A percentile compares a stretch with the other conserved stretches of the same genome.
Conservation (phyloP, 2,888 invertebrate genomes). For the Spialia ferax region DNA sequence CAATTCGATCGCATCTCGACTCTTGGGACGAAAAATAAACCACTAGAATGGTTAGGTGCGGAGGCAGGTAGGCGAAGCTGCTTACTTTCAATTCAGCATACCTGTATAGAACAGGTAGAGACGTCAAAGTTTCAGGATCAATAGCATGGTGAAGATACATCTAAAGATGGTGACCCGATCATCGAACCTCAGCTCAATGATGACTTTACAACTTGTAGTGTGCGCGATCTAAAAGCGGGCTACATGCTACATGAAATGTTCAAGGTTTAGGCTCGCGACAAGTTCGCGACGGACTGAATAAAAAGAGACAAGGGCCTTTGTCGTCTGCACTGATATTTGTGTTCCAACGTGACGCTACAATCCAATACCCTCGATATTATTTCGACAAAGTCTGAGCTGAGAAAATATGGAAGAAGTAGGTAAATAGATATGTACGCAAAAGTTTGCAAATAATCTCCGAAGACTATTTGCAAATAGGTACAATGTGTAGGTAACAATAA, state of each 20-base stretch:
- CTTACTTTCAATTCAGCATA: slow-evolving; percentile 42
- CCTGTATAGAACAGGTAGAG: slow-evolving; percentile 48
- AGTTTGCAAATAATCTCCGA: no score
- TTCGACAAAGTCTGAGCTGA: no score
- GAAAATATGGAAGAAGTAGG: no score
- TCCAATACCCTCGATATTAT: no score
- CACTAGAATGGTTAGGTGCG: slow-evolving; percentile 58
- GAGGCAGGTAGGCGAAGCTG: slow-evolving; percentile 58
- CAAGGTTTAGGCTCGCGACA: no score
- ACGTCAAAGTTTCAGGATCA: slow-evolving; percentile 42
- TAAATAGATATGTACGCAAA: no score
- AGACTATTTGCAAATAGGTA: no score
- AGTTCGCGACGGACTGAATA: no score
- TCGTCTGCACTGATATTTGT: no score
- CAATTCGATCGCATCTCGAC: slow-evolving; percentile 61
- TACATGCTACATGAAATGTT: neutral
- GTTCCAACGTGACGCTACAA: no score
- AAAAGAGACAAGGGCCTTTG: neutral
- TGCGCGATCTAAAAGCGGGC: neutral
- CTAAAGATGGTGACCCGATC: slow-evolving; percentile 24
- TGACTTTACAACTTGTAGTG: neutral
- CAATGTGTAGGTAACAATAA: no score
- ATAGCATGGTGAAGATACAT: slow-evolving; percentile 31
- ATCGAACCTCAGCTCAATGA: slow-evolving; percentile 6
- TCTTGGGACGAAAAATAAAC: slow-evolving; percentile 58